A percentile compares a stretch with the other conserved stretches of the same genome.
Evolutionary conservation across 2,888 invertebrate genomes (phyloP).

Genomic region (Epistrophe eligans): DNA sequence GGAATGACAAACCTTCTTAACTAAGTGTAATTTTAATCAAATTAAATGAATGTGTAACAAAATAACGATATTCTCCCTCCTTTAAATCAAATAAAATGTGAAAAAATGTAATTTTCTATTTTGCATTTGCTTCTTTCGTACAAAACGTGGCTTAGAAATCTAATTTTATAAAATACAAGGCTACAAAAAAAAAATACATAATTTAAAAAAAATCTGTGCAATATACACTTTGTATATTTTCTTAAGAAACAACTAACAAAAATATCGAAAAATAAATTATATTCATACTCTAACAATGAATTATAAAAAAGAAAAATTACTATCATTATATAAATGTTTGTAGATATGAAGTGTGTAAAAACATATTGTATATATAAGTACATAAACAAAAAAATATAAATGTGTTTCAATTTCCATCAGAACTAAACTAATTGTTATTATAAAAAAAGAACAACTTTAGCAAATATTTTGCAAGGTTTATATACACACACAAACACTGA

Average conservation of each 20-base stretch:
- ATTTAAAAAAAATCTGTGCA: slow-evolving; percentile 38
- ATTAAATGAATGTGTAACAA: slow-evolving; percentile 34
- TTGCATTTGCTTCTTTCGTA: slow-evolving; percentile 66
- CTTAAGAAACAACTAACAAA: slow-evolving; percentile 53
- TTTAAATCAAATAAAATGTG: slow-evolving; percentile 45
- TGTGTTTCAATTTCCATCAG: slow-evolving; percentile 70
- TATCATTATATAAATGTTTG: slow-evolving; percentile 66
- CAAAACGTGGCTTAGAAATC: slow-evolving; percentile 62
- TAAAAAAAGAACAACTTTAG: slow-evolving; percentile 31
- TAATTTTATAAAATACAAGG: slow-evolving; percentile 33
- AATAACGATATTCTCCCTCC: slow-evolving; percentile 56
- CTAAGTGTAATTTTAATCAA: slow-evolving; percentile 47
- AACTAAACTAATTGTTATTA: slow-evolving; percentile 54
- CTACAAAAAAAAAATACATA: slow-evolving; percentile 14
- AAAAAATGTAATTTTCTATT: slow-evolving; percentile 54
- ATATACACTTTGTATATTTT: slow-evolving; percentile 68
- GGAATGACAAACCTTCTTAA: slow-evolving; percentile 1
- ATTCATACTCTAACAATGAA: slow-evolving; percentile 42
- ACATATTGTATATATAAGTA: slow-evolving; percentile 16
- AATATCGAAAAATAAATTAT: slow-evolving; percentile 39
- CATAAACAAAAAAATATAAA: slow-evolving; percentile 53
- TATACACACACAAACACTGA: slow-evolving; percentile 71
- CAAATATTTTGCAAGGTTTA: slow-evolving; percentile 69
- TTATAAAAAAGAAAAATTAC: slow-evolving; percentile 37
- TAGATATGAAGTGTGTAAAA: slow-evolving; percentile 56